Percentiles rank a stretch among this genome's conserved stretches.
These are phyloP conservation scores for Acanthochromis polyacanthus DNA, from an alignment of 2,113 vertebrate species.

Conservation along the genomic window DNA sequence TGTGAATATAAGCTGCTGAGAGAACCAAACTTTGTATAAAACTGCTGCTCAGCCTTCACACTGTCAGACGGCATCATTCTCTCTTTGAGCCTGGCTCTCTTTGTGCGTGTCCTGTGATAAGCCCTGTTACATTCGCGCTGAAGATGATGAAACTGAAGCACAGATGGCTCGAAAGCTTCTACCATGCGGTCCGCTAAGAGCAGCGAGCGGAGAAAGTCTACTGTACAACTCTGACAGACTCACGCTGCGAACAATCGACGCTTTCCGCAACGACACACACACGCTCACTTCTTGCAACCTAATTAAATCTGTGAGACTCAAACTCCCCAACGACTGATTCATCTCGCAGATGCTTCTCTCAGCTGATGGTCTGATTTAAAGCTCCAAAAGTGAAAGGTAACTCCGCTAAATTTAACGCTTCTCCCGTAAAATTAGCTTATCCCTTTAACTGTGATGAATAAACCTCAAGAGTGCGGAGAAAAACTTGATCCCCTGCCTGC, in stretches of 20 bases:
- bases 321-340: slow-evolving; percentile 3
- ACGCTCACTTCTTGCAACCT: slow-evolving; percentile 32
- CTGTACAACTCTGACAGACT: slow-evolving; percentile 1
- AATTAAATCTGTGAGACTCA: slow-evolving; percentile 44
- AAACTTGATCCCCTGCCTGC: slow-evolving; percentile 51
- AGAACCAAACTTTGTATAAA: background rate
- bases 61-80: slow-evolving; percentile 28
- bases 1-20: background rate
- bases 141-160: slow-evolving; percentile 41
- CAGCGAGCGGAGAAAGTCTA: slow-evolving; percentile 5
- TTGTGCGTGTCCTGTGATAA: slow-evolving; percentile 38
- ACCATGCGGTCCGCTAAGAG: slow-evolving; percentile 40
- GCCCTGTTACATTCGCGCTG: slow-evolving; percentile 1
- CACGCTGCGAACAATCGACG: background rate
- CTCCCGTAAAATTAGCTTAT: slow-evolving; percentile 48
- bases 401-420: slow-evolving; percentile 30
- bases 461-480: slow-evolving; percentile 34
- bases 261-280: slow-evolving; percentile 1
- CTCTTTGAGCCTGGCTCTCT: slow-evolving; percentile 17
- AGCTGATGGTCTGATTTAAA: slow-evolving; percentile 25
- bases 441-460: slow-evolving; percentile 49
- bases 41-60: slow-evolving; percentile 13
- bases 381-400: slow-evolving; percentile 39
- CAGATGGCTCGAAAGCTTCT: slow-evolving; percentile 59
- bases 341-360: slow-evolving; percentile 41